phyloP scores from a whole-genome alignment of 2,888 invertebrate species.

The Ophion slaviceki region DNA sequence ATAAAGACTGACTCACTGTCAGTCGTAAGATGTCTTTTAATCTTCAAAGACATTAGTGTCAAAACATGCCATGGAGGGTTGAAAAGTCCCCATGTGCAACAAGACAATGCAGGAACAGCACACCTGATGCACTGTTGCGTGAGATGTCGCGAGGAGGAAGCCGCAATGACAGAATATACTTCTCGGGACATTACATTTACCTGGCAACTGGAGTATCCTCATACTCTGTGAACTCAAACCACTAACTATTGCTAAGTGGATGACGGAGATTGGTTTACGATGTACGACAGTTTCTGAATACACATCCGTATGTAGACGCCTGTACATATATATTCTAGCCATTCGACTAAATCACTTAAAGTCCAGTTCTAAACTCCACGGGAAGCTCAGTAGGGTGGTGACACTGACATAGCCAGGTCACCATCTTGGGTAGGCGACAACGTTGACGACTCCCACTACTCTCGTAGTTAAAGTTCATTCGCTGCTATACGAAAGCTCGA shows the following conservation, averaged over 20 bases:
- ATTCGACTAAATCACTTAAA: slow-evolving; percentile 60
- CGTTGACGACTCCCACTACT: background rate
- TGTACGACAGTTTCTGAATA: slow-evolving; percentile 49
- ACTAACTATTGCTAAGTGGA: slow-evolving; percentile 70
- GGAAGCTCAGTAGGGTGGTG: slow-evolving; percentile 20
- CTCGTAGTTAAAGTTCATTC: slow-evolving; percentile 42
- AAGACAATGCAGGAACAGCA: too few relatives aligned
- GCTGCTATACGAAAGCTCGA: slow-evolving; percentile 19
- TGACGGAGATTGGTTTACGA: slow-evolving; percentile 69
- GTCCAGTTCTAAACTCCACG: slow-evolving; percentile 38
- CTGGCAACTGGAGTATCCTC: slow-evolving; percentile 52
- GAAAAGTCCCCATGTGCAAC: too few relatives aligned
- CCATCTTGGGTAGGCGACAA: background rate
- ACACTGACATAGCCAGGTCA: slow-evolving; percentile 33
- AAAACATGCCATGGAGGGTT: background rate
- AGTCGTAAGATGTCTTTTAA: background rate
- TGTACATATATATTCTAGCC: slow-evolving; percentile 39
- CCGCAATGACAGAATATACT: slow-evolving; percentile 19
- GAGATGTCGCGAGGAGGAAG: background rate
- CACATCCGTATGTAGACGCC: slow-evolving; percentile 29
- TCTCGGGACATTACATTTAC: slow-evolving; percentile 41
- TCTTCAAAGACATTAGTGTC: background rate
- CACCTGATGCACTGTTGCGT: background rate
- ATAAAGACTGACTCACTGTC: too few relatives aligned
- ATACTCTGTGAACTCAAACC: slow-evolving; percentile 39